Evolutionary conservation across 1,140 invertebrate species (phyloP).

Genomic region (Heliconius congener): DNA sequence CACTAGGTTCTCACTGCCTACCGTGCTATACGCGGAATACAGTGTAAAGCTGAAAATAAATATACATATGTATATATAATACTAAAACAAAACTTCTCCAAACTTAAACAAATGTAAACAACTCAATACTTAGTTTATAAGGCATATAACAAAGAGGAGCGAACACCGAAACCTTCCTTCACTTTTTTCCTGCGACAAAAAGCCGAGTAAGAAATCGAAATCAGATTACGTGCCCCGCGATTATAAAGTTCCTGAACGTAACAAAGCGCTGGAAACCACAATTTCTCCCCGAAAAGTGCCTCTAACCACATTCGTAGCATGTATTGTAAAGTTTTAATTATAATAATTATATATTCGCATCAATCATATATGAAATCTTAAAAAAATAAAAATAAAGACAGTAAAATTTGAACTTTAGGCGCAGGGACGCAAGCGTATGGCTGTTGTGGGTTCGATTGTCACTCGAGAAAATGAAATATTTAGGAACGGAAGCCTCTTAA

Average conservation of each 20-base stretch:
- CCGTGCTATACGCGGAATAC: too few relatives aligned
- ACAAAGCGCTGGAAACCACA: slow-evolving; percentile 65
- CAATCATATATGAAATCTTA: too few relatives aligned
- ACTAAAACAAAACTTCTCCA: neutral
- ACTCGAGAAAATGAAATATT: too few relatives aligned
- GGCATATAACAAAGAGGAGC: slow-evolving; percentile 47
- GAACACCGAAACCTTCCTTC: slow-evolving; percentile 49
- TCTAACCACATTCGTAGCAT: slow-evolving; percentile 49
- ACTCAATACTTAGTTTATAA: neutral
- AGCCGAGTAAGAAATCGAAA: slow-evolving; percentile 66
- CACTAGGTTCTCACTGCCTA: too few relatives aligned
- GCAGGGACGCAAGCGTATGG: too few relatives aligned
- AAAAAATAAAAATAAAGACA: too few relatives aligned
- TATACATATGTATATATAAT: neutral
- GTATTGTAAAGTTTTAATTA: slow-evolving; percentile 29
- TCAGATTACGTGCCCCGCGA: slow-evolving; percentile 65
- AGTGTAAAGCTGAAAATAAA: too few relatives aligned
- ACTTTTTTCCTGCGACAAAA: slow-evolving; percentile 68
- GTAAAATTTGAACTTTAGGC: too few relatives aligned
- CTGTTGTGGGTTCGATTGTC: too few relatives aligned
- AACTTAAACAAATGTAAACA: neutral
- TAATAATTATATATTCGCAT: slow-evolving; percentile 7
- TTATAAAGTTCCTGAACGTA: slow-evolving; percentile 63
- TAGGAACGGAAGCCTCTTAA: too few relatives aligned
- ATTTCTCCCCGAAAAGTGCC: slow-evolving; percentile 45